These are phyloP conservation scores for Andinoacara biseriatus DNA, from an alignment of 2,113 vertebrate species.

Conservation along the genomic window DNA sequence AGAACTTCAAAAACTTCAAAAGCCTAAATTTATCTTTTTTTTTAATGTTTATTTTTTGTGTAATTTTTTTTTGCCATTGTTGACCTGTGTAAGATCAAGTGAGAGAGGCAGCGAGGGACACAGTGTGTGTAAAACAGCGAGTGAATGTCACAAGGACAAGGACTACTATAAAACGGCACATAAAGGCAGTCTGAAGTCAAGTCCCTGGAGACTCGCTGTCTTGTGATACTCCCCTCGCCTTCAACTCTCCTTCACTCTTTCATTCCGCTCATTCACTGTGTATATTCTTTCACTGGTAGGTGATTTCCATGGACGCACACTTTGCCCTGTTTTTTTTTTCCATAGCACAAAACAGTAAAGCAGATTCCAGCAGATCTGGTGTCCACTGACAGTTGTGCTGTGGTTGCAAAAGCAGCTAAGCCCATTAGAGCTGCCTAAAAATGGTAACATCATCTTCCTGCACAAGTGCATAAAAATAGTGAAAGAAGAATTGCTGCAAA, in stretches of 20 bases:
- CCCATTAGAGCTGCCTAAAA: conserved; percentile 2
- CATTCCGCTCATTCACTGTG: not conserved
- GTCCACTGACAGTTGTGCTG: not conserved
- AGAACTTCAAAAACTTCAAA: not conserved
- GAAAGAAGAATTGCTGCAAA: not conserved
- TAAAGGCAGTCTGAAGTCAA: conserved; percentile 46
- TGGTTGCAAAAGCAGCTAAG: not conserved
- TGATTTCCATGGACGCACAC: not conserved
- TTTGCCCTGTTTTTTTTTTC: not conserved
- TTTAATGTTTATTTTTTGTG: not conserved
- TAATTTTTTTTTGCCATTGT: not conserved
- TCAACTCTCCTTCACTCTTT: conserved; percentile 5
- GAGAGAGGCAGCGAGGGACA: not conserved
- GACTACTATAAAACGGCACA: conserved; percentile 43
- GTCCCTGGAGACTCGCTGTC: conserved; percentile 18
- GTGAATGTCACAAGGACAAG: not conserved
- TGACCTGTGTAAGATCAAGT: not conserved
- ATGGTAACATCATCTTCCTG: not conserved
- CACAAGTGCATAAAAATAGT: not conserved
- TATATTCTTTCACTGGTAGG: not conserved
- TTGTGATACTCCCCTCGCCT: conserved; percentile 30
- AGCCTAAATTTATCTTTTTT: not conserved
- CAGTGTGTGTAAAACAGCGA: conserved; percentile 9
- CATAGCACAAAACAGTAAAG: not conserved
- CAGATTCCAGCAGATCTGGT: not conserved